Base-by-base conservation (phyloP, 2,113 vertebrate species). In the Pitta sordida region DNA sequence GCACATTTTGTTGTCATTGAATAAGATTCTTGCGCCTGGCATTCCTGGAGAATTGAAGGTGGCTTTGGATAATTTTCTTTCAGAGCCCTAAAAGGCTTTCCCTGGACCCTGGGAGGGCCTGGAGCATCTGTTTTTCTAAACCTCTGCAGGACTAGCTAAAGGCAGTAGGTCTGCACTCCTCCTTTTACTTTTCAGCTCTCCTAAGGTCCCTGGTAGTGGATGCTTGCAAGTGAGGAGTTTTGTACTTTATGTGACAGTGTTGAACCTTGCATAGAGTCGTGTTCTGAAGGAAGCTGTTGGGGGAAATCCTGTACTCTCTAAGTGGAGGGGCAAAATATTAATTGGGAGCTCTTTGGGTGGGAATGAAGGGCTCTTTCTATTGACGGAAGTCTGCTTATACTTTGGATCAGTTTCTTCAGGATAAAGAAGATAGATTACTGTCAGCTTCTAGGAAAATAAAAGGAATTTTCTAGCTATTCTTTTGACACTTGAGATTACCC, bases 201-300 rank as follows among this genome's bases (percentile, higher is more conserved):
- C 32, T 49, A 29, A 71, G n/a, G 49, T 67, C 48, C 59, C 26
- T 55, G 22, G 8, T 26, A 48, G 37, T 0, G 0, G 27, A 43
- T 34, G 12, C 39, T 91, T 76, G 26, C 58, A 77, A 60, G 27
- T 46, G 24, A 83, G 11, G 41, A 70, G 10, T 68, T 91, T 56
- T 80, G 7, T 5, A 21, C 59, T 41, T 71, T 69, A 30, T 52
- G 23, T 75, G 34, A 67, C 37, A 48, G 21, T 12, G 32, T 53
- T 4, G 0, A 34, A 16, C 46, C 52, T 80, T 73, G 58, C 0
- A 0, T 26, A 63, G 48, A 59, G 21, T 41, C 1, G 0, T 59
- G 10, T 83, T 76, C 71, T 86, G 86, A 86, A 86, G 71, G 58
- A 80, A 52, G 21, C n/a, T 69, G 9, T 7, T 81, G 22, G 5